Percentiles rank a stretch among this genome's conserved stretches.
These are phyloP conservation scores for Acridotheres tristis DNA, from an alignment of 2,797 vertebrate genomes.

Conservation along the genomic window DNA sequence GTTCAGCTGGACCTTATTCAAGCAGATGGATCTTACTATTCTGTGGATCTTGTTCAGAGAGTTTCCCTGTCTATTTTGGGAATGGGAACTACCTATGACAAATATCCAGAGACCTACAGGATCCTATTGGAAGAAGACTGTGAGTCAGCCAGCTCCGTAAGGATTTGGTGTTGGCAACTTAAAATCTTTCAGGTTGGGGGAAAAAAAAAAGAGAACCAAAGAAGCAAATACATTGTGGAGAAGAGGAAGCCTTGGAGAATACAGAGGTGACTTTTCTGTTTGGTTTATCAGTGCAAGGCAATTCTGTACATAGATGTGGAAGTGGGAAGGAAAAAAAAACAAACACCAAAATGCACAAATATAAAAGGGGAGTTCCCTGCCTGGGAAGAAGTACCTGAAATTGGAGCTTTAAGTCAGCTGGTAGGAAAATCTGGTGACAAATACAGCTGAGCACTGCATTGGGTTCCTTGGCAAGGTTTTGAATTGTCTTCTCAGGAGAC, in stretches of 20 bases:
- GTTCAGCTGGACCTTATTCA: neutral
- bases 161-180: neutral
- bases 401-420: neutral
- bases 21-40: neutral
- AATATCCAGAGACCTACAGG: neutral
- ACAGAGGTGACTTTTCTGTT: neutral
- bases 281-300: neutral
- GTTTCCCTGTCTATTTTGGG: neutral
- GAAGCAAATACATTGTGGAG: neutral
- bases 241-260: neutral
- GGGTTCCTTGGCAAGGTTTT: neutral
- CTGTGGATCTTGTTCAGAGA: neutral
- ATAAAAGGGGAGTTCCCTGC: accelerated
- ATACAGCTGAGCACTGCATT: neutral
- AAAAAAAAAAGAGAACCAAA: neutral
- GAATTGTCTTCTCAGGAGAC: neutral
- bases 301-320: neutral
- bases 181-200: neutral
- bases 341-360: neutral
- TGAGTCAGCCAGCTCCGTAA: neutral
- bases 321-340: neutral
- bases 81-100: neutral
- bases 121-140: neutral
- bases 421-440: neutral
- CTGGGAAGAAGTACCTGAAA: neutral